Conservation (phyloP, 2,797 vertebrate genomes). For the Sardinella longiceps region DNA sequence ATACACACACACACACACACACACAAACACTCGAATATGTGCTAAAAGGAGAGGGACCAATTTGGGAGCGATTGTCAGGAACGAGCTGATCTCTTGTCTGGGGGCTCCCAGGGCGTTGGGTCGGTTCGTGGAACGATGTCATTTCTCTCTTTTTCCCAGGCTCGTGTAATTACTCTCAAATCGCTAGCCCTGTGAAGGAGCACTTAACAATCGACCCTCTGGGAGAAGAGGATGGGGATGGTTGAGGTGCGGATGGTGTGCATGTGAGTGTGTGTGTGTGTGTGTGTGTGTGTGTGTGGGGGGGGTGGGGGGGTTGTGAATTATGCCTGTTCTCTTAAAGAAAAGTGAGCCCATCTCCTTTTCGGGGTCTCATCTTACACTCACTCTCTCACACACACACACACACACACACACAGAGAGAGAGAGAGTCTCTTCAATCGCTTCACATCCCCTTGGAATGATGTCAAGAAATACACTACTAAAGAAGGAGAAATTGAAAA, state of each 20-base stretch:
- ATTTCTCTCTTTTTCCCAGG: slow-evolving; percentile 47
- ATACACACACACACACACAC: not conserved
- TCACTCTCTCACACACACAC: not conserved
- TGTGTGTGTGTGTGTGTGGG: no score
- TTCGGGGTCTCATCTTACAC: not conserved
- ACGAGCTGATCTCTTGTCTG: slow-evolving; percentile 33
- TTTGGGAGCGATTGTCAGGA: slow-evolving; percentile 45
- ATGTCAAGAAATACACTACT: not conserved
- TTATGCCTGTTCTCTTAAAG: not conserved
- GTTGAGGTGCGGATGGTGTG: not conserved
- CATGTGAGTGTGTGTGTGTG: no score
- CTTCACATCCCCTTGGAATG: not conserved
- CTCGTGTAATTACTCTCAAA: slow-evolving; percentile 52
- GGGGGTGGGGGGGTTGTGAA: not conserved
- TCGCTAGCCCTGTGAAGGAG: slow-evolving; percentile 35
- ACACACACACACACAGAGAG: not conserved
- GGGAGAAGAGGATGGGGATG: slow-evolving; percentile 26
- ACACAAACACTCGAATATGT: not conserved
- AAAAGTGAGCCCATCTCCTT: not conserved
- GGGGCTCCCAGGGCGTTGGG: not conserved
- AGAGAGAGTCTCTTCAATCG: no score
- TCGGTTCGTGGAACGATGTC: slow-evolving; percentile 8
- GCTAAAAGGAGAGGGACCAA: slow-evolving; percentile 37
- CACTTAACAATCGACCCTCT: slow-evolving; percentile 45
- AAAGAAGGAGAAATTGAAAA: not conserved